Evolutionary conservation across 2,113 vertebrate species (phyloP), one percentile per base, ranked within the genome.

Genomic region (Regulus satrapa): DNA sequence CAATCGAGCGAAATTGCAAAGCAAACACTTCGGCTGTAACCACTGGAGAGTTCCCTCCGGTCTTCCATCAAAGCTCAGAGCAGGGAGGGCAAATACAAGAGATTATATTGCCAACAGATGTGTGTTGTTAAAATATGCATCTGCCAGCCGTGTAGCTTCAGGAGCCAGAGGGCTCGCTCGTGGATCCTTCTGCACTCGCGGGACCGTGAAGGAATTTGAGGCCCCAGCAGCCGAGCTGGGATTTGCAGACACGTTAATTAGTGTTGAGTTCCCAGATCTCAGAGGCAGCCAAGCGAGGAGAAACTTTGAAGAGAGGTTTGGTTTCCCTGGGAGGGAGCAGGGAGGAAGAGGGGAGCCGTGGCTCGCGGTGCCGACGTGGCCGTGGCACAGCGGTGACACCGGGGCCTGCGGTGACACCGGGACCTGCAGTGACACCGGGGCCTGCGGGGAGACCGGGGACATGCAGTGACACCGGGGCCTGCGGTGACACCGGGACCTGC

Each of bases 11-110:
- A 96, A 98, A 98, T 71, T 96, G 96, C 98, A 97, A 98, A 98
- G 98, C 97, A 98, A 98, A 98, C 97, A 98, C 97, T 98, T 97
- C 64, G 96, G 75, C 89, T 96, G 90, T 88, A 97, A 88, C 96
- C 93, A 75, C 93, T 67, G 90, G 97, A 97, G 94, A 97, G 87
- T 96, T 97, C 94, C 93, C 75, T 54, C 95, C 51, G 45, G 97
- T 97, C 97, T 97, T 97, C 94, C 96, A 96, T 97, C 97, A 98
- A 97, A 98, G 96, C 95, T 54, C 23, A 48, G 86, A 97, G 96
- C 94, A 93, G 94, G 95, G 95, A 97, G 95, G 96, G 97, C 80
- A 97, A 96, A 97, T 88, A 93, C 40, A 19, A 85, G 97, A 97
- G 92, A 95, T 97, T 87, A 93, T 90, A 90, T 80, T 93, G 97